phyloP scores from a whole-genome alignment of 2,888 invertebrate genomes.

The Hypomecis punctinalis region DNA sequence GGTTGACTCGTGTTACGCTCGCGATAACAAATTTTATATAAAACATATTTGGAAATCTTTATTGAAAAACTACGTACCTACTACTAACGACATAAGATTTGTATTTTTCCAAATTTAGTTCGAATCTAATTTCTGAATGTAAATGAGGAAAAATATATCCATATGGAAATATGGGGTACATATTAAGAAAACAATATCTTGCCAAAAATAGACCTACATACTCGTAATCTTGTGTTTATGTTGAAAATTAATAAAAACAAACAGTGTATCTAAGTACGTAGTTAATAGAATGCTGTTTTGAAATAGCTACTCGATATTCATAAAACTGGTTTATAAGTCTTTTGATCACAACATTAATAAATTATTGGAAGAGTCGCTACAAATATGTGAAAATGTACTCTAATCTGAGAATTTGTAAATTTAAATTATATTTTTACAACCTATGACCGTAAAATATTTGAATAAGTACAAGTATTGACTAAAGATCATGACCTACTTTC shows the following conservation, averaged over 20 bases:
- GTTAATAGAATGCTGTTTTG: too few relatives aligned
- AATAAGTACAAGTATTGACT: constrained; percentile 31
- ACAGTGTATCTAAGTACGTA: too few relatives aligned
- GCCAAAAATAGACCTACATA: too few relatives aligned
- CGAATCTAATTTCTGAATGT: background rate
- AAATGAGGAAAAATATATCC: too few relatives aligned
- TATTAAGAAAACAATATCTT: background rate
- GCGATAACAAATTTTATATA: constrained; percentile 19
- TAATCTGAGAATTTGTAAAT: background rate
- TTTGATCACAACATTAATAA: too few relatives aligned
- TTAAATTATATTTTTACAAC: background rate
- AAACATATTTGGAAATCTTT: constrained; percentile 16
- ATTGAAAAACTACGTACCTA: background rate
- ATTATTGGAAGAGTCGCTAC: too few relatives aligned
- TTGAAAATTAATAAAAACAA: too few relatives aligned
- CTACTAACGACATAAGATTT: background rate
- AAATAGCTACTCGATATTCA: too few relatives aligned
- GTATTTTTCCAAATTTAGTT: background rate
- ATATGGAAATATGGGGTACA: too few relatives aligned
- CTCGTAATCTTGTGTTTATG: too few relatives aligned
- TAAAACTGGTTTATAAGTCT: too few relatives aligned
- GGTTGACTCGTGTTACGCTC: constrained; percentile 21
- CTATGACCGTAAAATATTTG: background rate
- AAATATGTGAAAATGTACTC: too few relatives aligned
- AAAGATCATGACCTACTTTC: constrained; percentile 73